Evolutionary conservation across 2,888 invertebrate species (phyloP).

Genomic region (Drosophila kambysellisi): DNA sequence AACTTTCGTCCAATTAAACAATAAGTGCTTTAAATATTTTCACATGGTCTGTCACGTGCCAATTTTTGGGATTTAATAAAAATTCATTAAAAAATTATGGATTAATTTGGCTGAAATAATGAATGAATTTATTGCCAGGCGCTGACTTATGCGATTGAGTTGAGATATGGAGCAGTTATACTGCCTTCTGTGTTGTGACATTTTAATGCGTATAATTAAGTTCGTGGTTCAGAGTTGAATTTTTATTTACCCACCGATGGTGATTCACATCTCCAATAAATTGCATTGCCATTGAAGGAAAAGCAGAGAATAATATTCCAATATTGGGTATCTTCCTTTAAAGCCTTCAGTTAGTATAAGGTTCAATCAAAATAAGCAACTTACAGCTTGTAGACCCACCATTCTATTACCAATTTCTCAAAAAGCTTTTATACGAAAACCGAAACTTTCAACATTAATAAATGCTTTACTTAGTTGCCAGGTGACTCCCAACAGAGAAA

Average conservation of each 20-base stretch:
- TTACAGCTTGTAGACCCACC: background rate
- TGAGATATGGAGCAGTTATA: background rate
- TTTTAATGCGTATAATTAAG: background rate
- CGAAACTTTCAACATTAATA: background rate
- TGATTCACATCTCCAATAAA: background rate
- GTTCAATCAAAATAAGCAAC: background rate
- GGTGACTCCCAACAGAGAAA: background rate
- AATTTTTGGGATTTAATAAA: background rate
- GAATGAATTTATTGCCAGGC: background rate
- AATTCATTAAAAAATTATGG: background rate
- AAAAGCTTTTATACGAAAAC: background rate
- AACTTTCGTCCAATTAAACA: background rate
- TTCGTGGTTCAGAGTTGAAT: background rate
- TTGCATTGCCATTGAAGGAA: background rate
- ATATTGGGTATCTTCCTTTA: background rate
- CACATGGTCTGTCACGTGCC: background rate
- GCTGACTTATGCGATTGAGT: background rate
- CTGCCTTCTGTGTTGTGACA: background rate
- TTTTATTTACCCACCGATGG: background rate
- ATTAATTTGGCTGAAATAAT: background rate
- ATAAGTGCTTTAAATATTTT: background rate
- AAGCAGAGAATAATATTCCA: background rate
- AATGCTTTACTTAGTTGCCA: background rate
- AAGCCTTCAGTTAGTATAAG: background rate
- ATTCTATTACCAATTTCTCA: background rate